Percentiles rank a stretch among this genome's conserved stretches.
These are phyloP conservation scores for Microctenopoma stevenorrisi DNA, from an alignment of 2,797 vertebrate species.

Conservation along the genomic window DNA sequence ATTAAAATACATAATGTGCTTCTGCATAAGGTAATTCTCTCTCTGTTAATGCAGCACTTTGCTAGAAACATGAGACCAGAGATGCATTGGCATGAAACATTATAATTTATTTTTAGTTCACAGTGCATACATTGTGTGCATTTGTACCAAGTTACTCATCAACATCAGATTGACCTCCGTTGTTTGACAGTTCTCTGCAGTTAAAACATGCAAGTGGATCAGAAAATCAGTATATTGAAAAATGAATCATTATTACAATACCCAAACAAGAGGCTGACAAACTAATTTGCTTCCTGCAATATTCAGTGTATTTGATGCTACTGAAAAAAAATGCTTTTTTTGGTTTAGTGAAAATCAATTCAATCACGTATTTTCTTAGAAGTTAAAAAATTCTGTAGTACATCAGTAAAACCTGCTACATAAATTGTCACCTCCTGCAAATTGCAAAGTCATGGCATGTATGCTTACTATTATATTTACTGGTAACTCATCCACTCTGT, in stretches of 20 bases:
- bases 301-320: slow-evolving; percentile 18
- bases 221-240: slow-evolving; percentile 33
- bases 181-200: slow-evolving; percentile 60
- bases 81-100: slow-evolving; percentile 63
- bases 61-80: neutral
- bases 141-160: slow-evolving; percentile 72
- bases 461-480: neutral
- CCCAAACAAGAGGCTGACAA: slow-evolving; percentile 22
- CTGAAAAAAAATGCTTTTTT: slow-evolving; percentile 9
- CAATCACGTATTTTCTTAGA: slow-evolving; percentile 3
- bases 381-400: neutral
- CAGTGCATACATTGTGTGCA: slow-evolving; percentile 83
- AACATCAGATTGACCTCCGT: slow-evolving; percentile 71
- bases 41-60: neutral
- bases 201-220: slow-evolving; percentile 76
- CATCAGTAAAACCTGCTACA: slow-evolving; percentile 50
- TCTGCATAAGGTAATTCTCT: neutral
- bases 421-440: slow-evolving; percentile 14
- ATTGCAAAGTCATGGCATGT: slow-evolving; percentile 25
- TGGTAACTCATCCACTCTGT: neutral
- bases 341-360: slow-evolving; percentile 7
- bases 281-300: slow-evolving; percentile 31
- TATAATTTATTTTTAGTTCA: slow-evolving; percentile 82
- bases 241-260: slow-evolving; percentile 48
- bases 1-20: neutral